Evolutionary conservation across 2,888 invertebrate species (phyloP), one percentile per base, ranked within the genome.

Genomic region (Eupeodes latifasciatus): DNA sequence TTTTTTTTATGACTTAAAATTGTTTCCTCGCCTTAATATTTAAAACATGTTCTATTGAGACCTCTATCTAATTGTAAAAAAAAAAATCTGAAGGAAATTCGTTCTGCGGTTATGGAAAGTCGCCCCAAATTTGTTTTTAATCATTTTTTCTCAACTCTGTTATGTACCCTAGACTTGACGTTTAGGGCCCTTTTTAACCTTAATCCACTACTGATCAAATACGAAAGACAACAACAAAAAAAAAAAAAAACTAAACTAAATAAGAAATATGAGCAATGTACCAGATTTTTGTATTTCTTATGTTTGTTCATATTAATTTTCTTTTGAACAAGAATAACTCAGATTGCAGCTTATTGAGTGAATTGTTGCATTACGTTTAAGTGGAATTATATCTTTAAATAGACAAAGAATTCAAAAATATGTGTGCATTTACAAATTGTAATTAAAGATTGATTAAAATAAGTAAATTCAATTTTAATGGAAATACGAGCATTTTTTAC

Each of bases 241-340:
- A 59, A 47, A 51, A 75, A 44, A 80, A 40, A 4, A 40, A 64
- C 59, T 19, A 19, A 14, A 57, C 49, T 27, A 47, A 72, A 55
- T 72, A 36, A 77, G 51, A 80, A 77, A 69, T 74, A 76, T 87
- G 77, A 80, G 80, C 83, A 82, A 82, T 82, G 67, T 66, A 49
- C 64, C 36, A 72, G 55, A 40, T 72, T 81, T 36, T 16, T 44
- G 40, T 12, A 36, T 75, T 71, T 16, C 61, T n/a, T 44, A 75
- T 53, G 59, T 40, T 55, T 55, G 55, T 40, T 55, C 51, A 55
- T 19, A 71, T 19, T 5, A 40, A 9, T 55, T 71, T 51, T 51
- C 40, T 36, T 51, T 34, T n/a, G 9, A 40, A n/a, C 1, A 49
- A 5, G 16, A 27, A 64, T 47, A 27, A 64, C 47, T 64, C 47